These are phyloP conservation scores for Equus quagga DNA, from an alignment of 2,113 vertebrate genomes.

Conservation along the genomic window DNA sequence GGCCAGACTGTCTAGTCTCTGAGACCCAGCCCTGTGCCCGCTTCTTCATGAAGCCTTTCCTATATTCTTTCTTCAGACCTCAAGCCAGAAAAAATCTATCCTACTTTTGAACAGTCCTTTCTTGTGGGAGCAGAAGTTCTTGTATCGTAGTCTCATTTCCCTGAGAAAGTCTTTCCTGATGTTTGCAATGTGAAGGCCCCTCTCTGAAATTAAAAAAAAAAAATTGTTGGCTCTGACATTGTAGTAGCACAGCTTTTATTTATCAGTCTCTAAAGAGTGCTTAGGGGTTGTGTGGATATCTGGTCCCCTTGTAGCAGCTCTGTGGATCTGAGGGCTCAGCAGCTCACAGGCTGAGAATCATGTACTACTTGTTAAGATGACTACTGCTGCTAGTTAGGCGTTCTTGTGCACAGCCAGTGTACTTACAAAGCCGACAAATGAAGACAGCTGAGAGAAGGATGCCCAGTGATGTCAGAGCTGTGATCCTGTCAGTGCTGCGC, in stretches of 20 bases:
- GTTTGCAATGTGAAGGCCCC: not conserved
- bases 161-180: not conserved
- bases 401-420: not conserved
- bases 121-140: not conserved
- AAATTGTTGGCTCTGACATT: not conserved
- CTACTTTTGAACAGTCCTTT: not conserved
- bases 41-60: not conserved
- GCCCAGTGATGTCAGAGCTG: rapidly evolving
- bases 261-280: not conserved
- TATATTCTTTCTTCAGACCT: not conserved
- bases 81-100: not conserved
- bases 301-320: not conserved
- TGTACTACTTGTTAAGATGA: not conserved
- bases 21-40: not conserved
- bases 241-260: not conserved
- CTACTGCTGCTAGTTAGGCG: not conserved
- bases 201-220: not conserved
- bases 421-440: not conserved
- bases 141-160: not conserved
- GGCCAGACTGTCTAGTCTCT: rapidly evolving
- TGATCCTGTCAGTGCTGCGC: rapidly evolving
- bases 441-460: not conserved
- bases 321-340: not conserved
- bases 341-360: not conserved
- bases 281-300: not conserved